These are phyloP conservation scores for Cromileptes altivelis DNA, from an alignment of 2,113 vertebrate species.

Conservation along the genomic window DNA sequence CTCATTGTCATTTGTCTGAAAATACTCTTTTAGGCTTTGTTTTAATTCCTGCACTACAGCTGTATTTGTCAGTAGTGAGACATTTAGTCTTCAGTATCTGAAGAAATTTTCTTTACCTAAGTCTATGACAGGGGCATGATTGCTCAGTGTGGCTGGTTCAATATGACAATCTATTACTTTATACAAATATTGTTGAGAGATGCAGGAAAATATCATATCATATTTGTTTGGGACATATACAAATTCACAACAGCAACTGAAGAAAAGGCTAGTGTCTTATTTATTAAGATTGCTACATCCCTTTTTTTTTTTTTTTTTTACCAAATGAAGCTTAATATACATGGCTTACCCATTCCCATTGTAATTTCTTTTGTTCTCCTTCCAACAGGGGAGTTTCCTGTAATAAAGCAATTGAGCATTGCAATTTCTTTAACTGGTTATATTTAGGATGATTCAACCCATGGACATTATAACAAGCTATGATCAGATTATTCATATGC, in stretches of 20 bases:
- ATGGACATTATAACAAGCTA: neutral
- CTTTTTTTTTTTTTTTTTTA: neutral
- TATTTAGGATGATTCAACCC: neutral
- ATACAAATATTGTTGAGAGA: neutral
- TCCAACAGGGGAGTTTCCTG: neutral
- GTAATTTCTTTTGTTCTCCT: neutral
- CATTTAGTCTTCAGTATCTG: neutral
- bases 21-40: neutral
- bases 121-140: neutral
- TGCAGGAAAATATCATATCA: neutral
- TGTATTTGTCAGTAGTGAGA: neutral
- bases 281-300: neutral
- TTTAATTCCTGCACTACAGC: too few species aligned
- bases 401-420: neutral
- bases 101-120: neutral
- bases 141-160: neutral
- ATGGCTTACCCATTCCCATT: neutral
- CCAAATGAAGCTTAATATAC: neutral
- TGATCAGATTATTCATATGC: neutral
- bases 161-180: neutral
- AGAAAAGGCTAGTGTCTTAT: neutral
- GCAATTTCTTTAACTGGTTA: neutral
- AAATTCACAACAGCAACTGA: too few species aligned
- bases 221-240: too few species aligned
- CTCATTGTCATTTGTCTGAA: too few species aligned